Conservation (phyloP, 92 coral and sea anemone species). For the Pocillopora meandrina region DNA sequence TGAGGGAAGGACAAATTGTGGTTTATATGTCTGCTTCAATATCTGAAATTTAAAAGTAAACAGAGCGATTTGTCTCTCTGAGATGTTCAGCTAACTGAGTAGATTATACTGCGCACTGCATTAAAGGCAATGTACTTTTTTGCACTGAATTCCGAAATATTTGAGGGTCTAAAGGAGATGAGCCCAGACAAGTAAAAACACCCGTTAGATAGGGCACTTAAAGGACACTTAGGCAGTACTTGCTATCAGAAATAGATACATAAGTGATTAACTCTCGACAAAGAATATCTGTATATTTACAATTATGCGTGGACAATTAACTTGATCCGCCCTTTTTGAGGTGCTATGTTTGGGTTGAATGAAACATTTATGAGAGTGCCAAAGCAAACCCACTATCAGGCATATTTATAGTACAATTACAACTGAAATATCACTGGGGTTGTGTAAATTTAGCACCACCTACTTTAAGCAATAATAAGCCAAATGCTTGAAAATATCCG, state of each 20-base stretch:
- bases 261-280: conserved; percentile 9
- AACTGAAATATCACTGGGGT: neutral
- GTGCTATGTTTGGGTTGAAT: neutral
- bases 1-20: neutral
- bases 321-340: conserved; percentile 28
- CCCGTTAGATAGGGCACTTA: conserved; percentile 4
- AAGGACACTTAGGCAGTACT: neutral
- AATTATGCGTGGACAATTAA: neutral
- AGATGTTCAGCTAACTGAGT: neutral
- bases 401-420: neutral
- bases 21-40: neutral
- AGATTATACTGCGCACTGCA: neutral
- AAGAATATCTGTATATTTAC: conserved; percentile 19
- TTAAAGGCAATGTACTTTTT: neutral
- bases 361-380: neutral
- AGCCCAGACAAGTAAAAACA: conserved; percentile 3
- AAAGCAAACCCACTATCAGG: neutral
- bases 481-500: neutral
- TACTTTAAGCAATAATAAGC: neutral
- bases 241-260: conserved; percentile 7
- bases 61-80: conserved; percentile 10
- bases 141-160: neutral
- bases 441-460: neutral
- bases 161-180: neutral
- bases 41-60: neutral